A percentile compares a stretch with the other conserved stretches of the same genome.
Evolutionary conservation across 2,888 invertebrate genomes (phyloP).

Genomic region (Noctua fimbriata): DNA sequence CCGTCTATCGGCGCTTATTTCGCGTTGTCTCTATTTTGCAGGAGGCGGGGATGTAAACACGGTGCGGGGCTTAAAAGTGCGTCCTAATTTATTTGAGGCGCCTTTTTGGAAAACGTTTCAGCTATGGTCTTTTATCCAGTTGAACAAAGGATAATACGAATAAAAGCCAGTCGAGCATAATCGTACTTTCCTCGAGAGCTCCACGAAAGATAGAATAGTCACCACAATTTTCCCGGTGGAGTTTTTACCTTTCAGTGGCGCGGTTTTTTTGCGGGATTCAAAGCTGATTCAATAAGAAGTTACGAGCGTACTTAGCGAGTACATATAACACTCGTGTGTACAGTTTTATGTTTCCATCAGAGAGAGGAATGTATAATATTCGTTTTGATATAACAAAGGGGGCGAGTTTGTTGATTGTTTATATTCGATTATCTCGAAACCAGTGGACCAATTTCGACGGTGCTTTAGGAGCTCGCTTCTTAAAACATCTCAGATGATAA

Average conservation of each 20-base stretch:
- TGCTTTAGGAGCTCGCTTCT: constrained; percentile 67
- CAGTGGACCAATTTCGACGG: constrained; percentile 73
- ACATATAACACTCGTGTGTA: constrained; percentile 65
- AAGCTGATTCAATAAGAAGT: constrained; percentile 85
- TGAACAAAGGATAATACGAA: constrained; percentile 87
- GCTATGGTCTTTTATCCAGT: constrained; percentile 84
- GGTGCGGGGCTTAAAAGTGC: constrained; percentile 81
- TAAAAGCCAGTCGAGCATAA: constrained; percentile 86
- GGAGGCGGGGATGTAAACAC: constrained; percentile 81
- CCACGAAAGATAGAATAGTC: constrained; percentile 83
- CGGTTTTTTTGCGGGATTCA: constrained; percentile 79
- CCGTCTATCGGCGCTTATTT: constrained; percentile 75
- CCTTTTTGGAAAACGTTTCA: constrained; percentile 83
- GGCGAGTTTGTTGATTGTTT: constrained; percentile 78
- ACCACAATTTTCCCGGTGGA: constrained; percentile 82
- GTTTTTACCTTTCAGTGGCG: constrained; percentile 79
- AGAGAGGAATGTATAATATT: constrained; percentile 67
- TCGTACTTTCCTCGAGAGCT: constrained; percentile 82
- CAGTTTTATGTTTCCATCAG: constrained; percentile 69
- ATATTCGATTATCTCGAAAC: constrained; percentile 78
- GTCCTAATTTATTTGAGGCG: constrained; percentile 85
- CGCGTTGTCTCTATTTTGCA: constrained; percentile 80
- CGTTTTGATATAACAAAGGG: constrained; percentile 66
- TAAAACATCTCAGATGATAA: constrained; percentile 73
- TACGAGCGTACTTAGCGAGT: constrained; percentile 79